Evolutionary conservation across 2,797 vertebrate genomes (phyloP).

Genomic region (Melanotaenia trifasciata): DNA sequence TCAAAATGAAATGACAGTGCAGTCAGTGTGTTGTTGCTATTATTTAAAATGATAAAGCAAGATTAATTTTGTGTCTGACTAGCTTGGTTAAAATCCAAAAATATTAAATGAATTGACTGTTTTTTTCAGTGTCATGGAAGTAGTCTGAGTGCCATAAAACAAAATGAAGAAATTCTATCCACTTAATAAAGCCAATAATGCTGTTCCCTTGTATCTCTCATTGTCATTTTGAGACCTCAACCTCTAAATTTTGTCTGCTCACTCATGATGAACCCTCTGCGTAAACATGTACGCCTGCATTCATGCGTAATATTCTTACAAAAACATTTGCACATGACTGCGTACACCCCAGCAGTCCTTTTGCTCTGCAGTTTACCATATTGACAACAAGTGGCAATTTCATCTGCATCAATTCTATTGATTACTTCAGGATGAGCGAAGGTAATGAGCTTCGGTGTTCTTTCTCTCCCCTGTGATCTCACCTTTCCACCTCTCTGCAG

Average conservation of each 20-base stretch:
- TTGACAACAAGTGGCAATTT: constrained; percentile 74
- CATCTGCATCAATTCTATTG: constrained; percentile 81
- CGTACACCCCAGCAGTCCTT: constrained; percentile 19
- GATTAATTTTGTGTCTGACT: constrained; percentile 1
- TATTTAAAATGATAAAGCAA: not conserved
- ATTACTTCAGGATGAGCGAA: constrained; percentile 85
- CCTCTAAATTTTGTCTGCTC: constrained; percentile 19
- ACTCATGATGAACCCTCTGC: not conserved
- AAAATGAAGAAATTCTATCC: constrained; percentile 45
- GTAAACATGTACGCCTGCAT: constrained; percentile 3
- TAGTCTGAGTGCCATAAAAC: not conserved
- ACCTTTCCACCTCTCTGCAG: constrained; percentile 36
- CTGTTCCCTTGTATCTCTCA: not conserved
- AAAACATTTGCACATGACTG: constrained; percentile 37
- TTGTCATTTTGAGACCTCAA: constrained; percentile 44
- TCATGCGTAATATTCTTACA: constrained; percentile 23
- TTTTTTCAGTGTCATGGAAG: not conserved
- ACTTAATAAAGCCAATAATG: constrained; percentile 12
- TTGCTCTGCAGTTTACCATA: constrained; percentile 66
- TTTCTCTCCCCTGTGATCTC: constrained; percentile 59
- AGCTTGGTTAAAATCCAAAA: constrained; percentile 22
- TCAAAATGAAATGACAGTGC: not conserved
- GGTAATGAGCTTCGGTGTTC: constrained; percentile 81
- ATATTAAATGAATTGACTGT: not conserved
- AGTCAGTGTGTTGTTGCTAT: not conserved